These are phyloP conservation scores for Brachionus paranguensis DNA, from an alignment of 1,140 invertebrate species.

Conservation along the genomic window DNA sequence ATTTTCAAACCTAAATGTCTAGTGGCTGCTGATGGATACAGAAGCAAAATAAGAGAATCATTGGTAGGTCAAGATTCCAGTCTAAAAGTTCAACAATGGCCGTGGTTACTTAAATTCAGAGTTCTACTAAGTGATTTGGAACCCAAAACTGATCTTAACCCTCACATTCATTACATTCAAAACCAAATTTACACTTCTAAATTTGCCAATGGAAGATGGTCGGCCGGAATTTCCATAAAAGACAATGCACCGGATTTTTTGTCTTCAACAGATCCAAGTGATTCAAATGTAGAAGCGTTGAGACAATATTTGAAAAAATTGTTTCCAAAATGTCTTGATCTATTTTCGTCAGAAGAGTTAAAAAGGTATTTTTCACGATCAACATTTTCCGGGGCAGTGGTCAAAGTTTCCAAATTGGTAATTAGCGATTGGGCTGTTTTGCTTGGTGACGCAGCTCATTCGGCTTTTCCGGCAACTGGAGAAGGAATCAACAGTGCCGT, in stretches of 20 bases:
- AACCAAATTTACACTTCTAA: conserved; percentile 12
- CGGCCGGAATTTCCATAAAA: neutral
- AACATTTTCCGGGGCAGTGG: neutral
- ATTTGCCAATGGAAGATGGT: neutral
- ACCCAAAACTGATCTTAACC: neutral
- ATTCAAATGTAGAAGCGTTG: neutral
- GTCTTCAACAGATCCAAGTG: neutral
- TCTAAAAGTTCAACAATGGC: neutral
- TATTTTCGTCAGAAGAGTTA: neutral
- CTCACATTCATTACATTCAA: conserved; percentile 9
- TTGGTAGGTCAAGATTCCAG: neutral
- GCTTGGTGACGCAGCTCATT: neutral
- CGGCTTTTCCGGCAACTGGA: neutral
- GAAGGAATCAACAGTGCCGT: neutral
- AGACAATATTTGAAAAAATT: conserved; percentile 4
- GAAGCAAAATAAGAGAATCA: neutral
- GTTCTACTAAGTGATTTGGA: neutral
- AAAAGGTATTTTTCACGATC: neutral
- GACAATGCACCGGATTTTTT: neutral
- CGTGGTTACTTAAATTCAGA: neutral
- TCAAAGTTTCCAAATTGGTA: neutral
- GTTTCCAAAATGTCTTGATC: neutral
- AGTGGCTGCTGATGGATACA: neutral
- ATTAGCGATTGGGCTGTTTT: neutral
- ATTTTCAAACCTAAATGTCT: neutral